Evolutionary conservation across 2,888 invertebrate genomes (phyloP).

Genomic region (Brassicogethes aeneus): DNA sequence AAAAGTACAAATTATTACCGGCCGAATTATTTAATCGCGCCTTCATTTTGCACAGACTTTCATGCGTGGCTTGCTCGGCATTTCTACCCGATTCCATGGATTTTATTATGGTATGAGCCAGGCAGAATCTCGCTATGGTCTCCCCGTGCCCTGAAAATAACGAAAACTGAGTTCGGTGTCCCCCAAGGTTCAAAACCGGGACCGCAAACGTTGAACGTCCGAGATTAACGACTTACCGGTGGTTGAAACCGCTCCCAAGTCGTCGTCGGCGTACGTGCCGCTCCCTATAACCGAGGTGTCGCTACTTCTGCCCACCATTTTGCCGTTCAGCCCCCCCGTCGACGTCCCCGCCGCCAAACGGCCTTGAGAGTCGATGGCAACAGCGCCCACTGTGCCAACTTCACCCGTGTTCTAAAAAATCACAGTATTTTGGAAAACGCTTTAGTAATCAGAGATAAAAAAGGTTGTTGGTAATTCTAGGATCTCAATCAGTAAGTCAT

Average conservation of each 20-base stretch:
- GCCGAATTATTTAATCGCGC: conserved; percentile 60
- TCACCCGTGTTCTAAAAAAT: conserved; percentile 46
- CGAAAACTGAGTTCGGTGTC: too few relatives aligned
- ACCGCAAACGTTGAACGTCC: too few relatives aligned
- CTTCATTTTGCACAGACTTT: conserved; percentile 58
- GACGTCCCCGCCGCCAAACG: conserved; percentile 74
- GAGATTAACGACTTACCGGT: too few relatives aligned
- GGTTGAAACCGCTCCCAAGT: conserved; percentile 66
- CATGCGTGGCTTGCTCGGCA: conserved; percentile 54
- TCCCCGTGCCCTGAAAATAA: conserved; percentile 65
- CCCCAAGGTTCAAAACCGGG: too few relatives aligned
- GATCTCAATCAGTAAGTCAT: too few relatives aligned
- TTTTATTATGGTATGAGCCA: conserved; percentile 62
- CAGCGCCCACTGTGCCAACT: conserved; percentile 78
- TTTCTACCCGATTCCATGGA: conserved; percentile 51
- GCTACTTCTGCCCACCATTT: conserved; percentile 69
- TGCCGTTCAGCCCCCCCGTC: conserved; percentile 77
- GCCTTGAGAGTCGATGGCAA: conserved; percentile 66
- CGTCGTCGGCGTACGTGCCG: conserved; percentile 69
- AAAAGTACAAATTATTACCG: conserved; percentile 29
- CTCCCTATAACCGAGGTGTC: conserved; percentile 67
- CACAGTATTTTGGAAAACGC: too few relatives aligned
- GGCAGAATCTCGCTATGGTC: conserved; percentile 67
- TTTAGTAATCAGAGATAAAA: too few relatives aligned
- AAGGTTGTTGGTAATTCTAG: too few relatives aligned